These are phyloP conservation scores for Phocoena phocoena DNA, from an alignment of 2,113 vertebrate species.

Conservation along the genomic window DNA sequence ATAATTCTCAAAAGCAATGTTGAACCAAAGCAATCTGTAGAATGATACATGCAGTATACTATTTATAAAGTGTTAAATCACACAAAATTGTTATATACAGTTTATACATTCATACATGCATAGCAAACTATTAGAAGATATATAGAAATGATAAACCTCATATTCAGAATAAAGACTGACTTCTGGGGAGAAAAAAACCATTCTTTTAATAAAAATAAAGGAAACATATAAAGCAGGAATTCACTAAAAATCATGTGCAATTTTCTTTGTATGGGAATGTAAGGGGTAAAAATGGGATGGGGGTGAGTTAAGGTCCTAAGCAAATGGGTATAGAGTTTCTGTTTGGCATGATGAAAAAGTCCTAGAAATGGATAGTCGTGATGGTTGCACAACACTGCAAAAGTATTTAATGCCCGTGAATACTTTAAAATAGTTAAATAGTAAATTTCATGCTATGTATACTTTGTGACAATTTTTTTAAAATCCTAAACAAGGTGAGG, in stretches of 20 bases:
- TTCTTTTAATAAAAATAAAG: background rate
- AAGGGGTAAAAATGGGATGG: background rate
- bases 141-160: constrained; percentile 33
- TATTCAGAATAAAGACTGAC: constrained; percentile 10
- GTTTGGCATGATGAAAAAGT: background rate
- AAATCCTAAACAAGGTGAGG: background rate
- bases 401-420: background rate
- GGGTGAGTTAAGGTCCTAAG: background rate
- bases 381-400: background rate
- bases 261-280: background rate
- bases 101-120: background rate
- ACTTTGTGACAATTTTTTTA: background rate
- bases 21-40: background rate
- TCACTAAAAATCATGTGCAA: background rate
- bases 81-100: background rate
- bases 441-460: background rate
- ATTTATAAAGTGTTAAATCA: constrained; percentile 19
- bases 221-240: constrained; percentile 11
- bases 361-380: background rate
- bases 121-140: background rate
- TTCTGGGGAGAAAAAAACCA: background rate
- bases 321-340: constrained; percentile 9
- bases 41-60: background rate
- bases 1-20: constrained; percentile 18
- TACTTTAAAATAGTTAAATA: background rate